Conservation (phyloP, 2,113 vertebrate species). For the Macquaria ambigua region DNA sequence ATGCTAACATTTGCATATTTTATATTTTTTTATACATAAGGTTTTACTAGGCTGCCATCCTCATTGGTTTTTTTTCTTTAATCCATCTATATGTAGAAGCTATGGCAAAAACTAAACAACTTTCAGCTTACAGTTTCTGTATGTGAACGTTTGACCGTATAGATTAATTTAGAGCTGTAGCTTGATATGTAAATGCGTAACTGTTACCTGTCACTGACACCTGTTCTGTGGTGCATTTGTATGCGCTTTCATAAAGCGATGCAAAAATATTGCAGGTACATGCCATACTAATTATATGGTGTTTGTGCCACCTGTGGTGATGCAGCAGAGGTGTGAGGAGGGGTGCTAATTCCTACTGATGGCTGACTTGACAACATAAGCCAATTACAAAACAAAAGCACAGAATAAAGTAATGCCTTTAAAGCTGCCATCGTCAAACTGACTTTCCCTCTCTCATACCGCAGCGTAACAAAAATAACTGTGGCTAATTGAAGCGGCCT, state of each 20-base stretch:
- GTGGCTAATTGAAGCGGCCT: conserved; percentile 18
- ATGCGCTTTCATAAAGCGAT: neutral
- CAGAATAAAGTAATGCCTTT: conserved; percentile 19
- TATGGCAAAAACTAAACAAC: neutral
- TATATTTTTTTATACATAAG: neutral
- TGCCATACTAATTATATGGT: conserved; percentile 40
- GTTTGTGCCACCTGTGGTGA: conserved; percentile 52
- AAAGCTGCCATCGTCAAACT: neutral
- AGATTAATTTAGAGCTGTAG: neutral
- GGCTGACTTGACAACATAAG: conserved; percentile 32
- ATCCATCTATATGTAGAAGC: neutral
- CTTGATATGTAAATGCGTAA: neutral
- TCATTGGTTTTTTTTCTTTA: neutral
- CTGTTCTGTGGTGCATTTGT: conserved; percentile 34
- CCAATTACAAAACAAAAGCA: neutral
- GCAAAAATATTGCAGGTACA: conserved; percentile 14
- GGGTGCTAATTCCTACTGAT: conserved; percentile 35
- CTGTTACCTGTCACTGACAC: conserved; percentile 5
- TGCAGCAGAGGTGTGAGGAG: conserved; percentile 28
- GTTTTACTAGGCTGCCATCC: neutral
- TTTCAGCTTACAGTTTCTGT: neutral
- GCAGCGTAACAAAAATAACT: neutral
- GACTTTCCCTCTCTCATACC: neutral
- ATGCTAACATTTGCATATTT: neutral
- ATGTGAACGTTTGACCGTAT: neutral